A percentile compares a stretch with the other conserved stretches of the same genome.
These are phyloP conservation scores for Festucalex cinctus DNA, from an alignment of 2,113 vertebrate species.

Conservation along the genomic window DNA sequence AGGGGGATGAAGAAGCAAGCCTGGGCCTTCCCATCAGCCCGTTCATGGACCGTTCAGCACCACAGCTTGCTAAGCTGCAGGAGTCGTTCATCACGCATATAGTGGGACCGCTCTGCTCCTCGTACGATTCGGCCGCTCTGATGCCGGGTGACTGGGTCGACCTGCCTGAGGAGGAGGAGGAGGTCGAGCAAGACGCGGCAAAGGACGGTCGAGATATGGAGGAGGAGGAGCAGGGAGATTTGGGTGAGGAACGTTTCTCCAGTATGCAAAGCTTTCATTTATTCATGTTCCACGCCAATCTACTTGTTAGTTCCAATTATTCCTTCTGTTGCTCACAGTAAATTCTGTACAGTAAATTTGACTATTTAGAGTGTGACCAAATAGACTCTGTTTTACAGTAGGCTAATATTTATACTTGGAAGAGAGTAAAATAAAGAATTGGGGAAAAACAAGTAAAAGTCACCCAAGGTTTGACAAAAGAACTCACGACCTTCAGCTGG, in stretches of 20 bases:
- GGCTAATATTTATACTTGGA: too few relatives aligned
- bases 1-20: constrained; percentile 93
- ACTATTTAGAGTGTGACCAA: too few relatives aligned
- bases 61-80: constrained; percentile 90
- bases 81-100: constrained; percentile 97
- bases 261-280: constrained; percentile 45
- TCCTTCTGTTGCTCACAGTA: background rate
- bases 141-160: constrained; percentile 91
- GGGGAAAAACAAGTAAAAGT: too few relatives aligned
- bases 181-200: constrained; percentile 20
- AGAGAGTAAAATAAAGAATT: too few relatives aligned
- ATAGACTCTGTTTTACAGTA: too few relatives aligned
- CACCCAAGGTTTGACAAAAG: too few relatives aligned
- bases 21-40: constrained; percentile 93
- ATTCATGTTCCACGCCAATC: background rate
- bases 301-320: background rate
- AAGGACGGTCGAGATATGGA: constrained; percentile 53
- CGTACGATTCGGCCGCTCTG: constrained; percentile 86
- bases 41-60: constrained; percentile 93
- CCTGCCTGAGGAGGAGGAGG: constrained; percentile 69
- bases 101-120: constrained; percentile 89
- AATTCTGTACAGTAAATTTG: too few relatives aligned
- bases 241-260: constrained; percentile 70
- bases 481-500: too few relatives aligned
- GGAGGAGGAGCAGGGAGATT: constrained; percentile 56